Conservation (phyloP, 2,888 invertebrate genomes). For the Acronicta leporina region DNA sequence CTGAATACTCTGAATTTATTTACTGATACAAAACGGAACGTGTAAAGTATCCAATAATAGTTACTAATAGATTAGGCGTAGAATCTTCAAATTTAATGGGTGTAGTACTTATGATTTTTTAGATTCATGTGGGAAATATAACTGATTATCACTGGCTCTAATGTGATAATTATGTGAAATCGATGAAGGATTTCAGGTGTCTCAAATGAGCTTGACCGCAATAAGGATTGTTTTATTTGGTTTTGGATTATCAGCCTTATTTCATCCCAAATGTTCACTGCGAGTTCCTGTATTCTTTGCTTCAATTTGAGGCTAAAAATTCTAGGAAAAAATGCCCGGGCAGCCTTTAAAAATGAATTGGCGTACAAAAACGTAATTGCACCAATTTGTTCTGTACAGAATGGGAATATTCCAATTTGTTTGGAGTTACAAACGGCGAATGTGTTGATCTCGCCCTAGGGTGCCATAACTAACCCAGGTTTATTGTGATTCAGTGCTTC, state of each 20-base stretch:
- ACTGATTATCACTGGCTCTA: too few species aligned
- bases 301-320: conserved; percentile 19
- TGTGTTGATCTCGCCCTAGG: conserved; percentile 48
- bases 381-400: conserved; percentile 38
- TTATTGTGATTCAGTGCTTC: conserved; percentile 58
- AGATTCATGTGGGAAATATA: too few species aligned
- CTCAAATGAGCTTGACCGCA: too few species aligned
- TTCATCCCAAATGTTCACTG: background rate
- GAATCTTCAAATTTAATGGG: too few species aligned
- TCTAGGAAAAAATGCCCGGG: conserved; percentile 1
- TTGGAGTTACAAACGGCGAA: conserved; percentile 45
- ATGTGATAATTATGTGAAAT: too few species aligned
- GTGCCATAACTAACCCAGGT: conserved; percentile 48
- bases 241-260: conserved; percentile 17
- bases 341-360: conserved; percentile 22
- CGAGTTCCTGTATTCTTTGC: background rate
- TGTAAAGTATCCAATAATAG: conserved; percentile 4
- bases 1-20: conserved; percentile 30
- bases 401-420: conserved; percentile 56
- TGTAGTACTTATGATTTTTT: too few species aligned
- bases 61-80: background rate
- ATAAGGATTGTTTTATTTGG: background rate
- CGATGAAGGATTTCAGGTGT: too few species aligned
- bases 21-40: conserved; percentile 19
- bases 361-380: conserved; percentile 35